Conservation (phyloP, 2,797 vertebrate species). For the Melanotaenia parkinsoni region DNA sequence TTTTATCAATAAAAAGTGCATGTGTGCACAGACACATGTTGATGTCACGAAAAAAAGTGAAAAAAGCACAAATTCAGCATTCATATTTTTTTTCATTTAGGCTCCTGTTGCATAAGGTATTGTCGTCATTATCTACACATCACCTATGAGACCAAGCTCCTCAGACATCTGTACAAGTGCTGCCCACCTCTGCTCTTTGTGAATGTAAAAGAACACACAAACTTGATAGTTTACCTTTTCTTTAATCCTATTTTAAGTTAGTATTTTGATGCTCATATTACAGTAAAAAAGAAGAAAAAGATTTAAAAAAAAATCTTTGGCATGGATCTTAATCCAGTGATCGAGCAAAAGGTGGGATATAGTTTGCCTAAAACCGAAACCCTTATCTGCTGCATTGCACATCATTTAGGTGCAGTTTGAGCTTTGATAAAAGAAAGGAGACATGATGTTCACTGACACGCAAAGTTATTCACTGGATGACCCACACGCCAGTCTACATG, state of each 20-base stretch:
- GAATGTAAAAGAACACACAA: conserved; percentile 6
- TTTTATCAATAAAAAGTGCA: no score
- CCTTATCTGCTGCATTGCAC: not conserved
- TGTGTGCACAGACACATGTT: not conserved
- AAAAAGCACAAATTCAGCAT: not conserved
- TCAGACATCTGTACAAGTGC: not conserved
- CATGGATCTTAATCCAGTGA: no score
- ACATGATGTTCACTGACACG: not conserved
- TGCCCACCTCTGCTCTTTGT: conserved; percentile 20
- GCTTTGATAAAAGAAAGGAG: conserved; percentile 1
- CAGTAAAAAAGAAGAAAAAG: not conserved
- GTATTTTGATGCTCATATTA: not conserved
- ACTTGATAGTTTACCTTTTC: not conserved
- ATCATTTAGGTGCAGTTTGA: conserved; percentile 5
- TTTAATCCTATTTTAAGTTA: not conserved
- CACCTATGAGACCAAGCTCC: conserved; percentile 9
- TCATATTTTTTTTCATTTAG: not conserved
- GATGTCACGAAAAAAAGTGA: not conserved
- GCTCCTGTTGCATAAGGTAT: not conserved
- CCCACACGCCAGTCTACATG: conserved; percentile 5
- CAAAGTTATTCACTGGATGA: conserved; percentile 18
- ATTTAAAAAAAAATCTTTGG: no score
- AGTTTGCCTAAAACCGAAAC: not conserved
- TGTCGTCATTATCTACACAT: not conserved
- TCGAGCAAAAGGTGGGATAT: not conserved